Conservation (phyloP, 2,888 invertebrate species). For the Drosophila austrosaltans region DNA sequence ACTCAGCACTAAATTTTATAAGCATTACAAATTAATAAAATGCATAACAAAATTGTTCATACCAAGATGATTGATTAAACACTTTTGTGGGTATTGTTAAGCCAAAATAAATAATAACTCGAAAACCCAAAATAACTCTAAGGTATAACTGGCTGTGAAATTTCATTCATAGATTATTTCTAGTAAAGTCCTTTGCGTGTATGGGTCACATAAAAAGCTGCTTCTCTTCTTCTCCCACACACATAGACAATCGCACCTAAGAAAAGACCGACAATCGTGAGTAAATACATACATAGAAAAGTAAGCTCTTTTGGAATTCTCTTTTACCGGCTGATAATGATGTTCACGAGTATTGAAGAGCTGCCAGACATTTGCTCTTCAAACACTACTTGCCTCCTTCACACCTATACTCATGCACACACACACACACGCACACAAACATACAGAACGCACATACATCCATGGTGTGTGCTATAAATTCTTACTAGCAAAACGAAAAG, state of each 20-base stretch:
- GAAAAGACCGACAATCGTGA: background rate
- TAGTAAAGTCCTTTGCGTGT: constrained; percentile 43
- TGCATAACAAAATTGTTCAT: too few species aligned
- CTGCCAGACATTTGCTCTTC: background rate
- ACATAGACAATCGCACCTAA: constrained; percentile 3
- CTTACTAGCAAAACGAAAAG: constrained; percentile 39
- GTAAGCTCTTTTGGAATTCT: constrained; percentile 2
- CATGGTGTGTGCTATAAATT: constrained; percentile 49
- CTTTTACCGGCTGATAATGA: constrained; percentile 4
- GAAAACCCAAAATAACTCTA: too few species aligned
- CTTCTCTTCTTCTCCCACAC: constrained; percentile 21
- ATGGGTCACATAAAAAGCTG: constrained; percentile 37
- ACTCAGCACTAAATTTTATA: too few species aligned
- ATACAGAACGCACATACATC: constrained; percentile 21
- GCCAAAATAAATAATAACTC: too few species aligned
- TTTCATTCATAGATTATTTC: background rate
- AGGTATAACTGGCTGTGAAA: background rate
- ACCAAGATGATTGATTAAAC: too few species aligned
- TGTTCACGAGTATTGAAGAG: background rate
- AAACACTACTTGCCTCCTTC: background rate
- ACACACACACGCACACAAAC: background rate
- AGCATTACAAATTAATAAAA: too few species aligned
- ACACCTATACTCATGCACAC: constrained; percentile 17
- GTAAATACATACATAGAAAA: background rate
- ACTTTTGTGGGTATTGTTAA: too few species aligned